Evolutionary conservation across 2,113 vertebrate species (phyloP).

Genomic region (Clinocottus analis): DNA sequence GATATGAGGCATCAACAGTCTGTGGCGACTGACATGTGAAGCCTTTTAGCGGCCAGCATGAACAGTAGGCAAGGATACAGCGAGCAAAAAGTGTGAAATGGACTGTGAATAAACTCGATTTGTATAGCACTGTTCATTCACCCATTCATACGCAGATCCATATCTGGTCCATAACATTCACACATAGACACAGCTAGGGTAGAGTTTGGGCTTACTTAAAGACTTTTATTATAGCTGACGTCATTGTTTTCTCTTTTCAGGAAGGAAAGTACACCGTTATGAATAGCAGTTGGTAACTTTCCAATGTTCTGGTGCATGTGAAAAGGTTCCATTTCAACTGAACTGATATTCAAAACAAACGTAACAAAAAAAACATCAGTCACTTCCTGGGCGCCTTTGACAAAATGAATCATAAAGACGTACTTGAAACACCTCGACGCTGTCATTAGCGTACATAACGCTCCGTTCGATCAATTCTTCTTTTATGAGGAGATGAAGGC

Average conservation of each 20-base stretch:
- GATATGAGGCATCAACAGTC: not conserved
- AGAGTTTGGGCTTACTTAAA: no score
- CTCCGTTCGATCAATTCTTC: slow-evolving; percentile 47
- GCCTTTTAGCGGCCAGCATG: no score
- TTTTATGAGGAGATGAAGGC: slow-evolving; percentile 26
- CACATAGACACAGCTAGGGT: no score
- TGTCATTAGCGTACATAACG: slow-evolving; percentile 1
- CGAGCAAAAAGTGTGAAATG: no score
- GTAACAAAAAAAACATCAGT: not conserved
- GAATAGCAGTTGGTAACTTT: not conserved
- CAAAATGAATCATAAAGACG: slow-evolving; percentile 15
- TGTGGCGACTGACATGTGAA: no score
- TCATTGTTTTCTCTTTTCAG: not conserved
- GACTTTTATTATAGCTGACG: not conserved
- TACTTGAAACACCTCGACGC: not conserved
- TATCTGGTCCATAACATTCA: no score
- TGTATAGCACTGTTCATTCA: no score
- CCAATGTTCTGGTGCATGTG: not conserved
- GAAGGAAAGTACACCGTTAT: not conserved
- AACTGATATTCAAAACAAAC: not conserved
- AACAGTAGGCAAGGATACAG: no score
- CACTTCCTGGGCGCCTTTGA: slow-evolving; percentile 21
- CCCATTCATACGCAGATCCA: no score
- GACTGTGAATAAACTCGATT: no score
- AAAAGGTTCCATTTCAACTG: not conserved